Base-by-base conservation (phyloP, 2,797 vertebrate species). In the Pseudochirops cupreus region DNA sequence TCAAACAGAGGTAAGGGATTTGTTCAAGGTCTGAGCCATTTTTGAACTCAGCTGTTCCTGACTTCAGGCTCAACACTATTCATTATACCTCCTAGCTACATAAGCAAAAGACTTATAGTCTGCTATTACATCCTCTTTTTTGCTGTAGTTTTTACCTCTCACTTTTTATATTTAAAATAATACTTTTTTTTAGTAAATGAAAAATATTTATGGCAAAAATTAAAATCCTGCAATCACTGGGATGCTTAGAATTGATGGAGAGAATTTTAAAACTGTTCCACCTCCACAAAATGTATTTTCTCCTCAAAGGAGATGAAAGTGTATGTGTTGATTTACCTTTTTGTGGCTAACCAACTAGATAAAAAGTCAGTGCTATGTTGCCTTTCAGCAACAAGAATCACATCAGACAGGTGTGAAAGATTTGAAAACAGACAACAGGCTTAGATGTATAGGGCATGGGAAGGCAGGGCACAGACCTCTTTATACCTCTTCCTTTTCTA, bases 101-200 rank as follows among this genome's bases (percentile, higher is more conserved):
- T 92, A 56, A 95, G 91, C 21, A 0, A 0, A 74, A 31, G 74
- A n/a, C 29, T 91, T 91, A 11, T 57, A 82, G 59, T 21, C n/a
- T 56, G 10, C 52, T 59, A 28, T 56, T 90, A 62, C 29, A 29
- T 33, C 29, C 6, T 24, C n/a, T 24, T n/a, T n/a, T 18, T 74
- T 16, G 46, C 92, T 90, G 94, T 94, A 93, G 6, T 94, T 56
- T 97, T 93, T 96, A 93, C 91, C 87, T 56, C 33, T 92, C 9
- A 21, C 90, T 92, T 95, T 93, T 96, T 57, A 18, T 94, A n/a
- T 94, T 55, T 50, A 59, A 95, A 91, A 53, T 31, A 91, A 82
- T 92, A 82, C 55, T 13, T 94, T 62, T 94, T 62, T 92, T 87
- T 87, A 82, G 46, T 87, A 46, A 87, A 56, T 39, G 92, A 92